A percentile compares a stretch with the other conserved stretches of the same genome.
These are phyloP conservation scores for Cryptotermes secundus DNA, from an alignment of 1,140 invertebrate genomes.

Conservation along the genomic window DNA sequence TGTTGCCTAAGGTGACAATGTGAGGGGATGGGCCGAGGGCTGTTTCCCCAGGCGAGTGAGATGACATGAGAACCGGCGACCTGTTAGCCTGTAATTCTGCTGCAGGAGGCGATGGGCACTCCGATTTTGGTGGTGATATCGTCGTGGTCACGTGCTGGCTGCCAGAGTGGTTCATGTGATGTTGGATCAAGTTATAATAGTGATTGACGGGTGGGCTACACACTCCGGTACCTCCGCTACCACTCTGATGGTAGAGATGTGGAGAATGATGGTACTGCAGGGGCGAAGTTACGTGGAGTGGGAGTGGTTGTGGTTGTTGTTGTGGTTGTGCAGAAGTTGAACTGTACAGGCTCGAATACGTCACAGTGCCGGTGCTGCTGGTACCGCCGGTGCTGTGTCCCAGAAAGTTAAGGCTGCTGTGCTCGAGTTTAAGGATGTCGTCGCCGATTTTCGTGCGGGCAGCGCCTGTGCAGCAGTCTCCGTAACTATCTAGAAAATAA, in stretches of 20 bases:
- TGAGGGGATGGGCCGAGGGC: background rate
- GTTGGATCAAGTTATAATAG: slow-evolving; percentile 27
- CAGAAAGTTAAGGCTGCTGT: background rate
- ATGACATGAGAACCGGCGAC: background rate
- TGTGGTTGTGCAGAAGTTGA: background rate
- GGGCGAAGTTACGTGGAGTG: background rate
- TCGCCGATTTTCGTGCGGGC: background rate
- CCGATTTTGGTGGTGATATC: background rate
- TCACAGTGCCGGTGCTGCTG: background rate
- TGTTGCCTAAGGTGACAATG: slow-evolving; percentile 25
- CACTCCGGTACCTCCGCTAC: background rate
- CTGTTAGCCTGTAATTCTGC: background rate
- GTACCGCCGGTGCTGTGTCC: background rate
- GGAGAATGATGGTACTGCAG: background rate
- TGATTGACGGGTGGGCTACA: background rate
- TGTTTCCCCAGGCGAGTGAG: slow-evolving; percentile 18
- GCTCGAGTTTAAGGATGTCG: background rate
- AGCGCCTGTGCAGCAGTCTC: background rate
- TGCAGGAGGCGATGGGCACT: slow-evolving; percentile 25
- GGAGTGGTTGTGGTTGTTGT: background rate
- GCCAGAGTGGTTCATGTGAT: slow-evolving; percentile 21
- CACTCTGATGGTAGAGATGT: background rate
- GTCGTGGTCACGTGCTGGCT: background rate
- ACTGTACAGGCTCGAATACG: background rate
- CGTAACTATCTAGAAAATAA: background rate